phyloP scores from a whole-genome alignment of 2,113 vertebrate genomes.

The Gorilla gorilla region DNA sequence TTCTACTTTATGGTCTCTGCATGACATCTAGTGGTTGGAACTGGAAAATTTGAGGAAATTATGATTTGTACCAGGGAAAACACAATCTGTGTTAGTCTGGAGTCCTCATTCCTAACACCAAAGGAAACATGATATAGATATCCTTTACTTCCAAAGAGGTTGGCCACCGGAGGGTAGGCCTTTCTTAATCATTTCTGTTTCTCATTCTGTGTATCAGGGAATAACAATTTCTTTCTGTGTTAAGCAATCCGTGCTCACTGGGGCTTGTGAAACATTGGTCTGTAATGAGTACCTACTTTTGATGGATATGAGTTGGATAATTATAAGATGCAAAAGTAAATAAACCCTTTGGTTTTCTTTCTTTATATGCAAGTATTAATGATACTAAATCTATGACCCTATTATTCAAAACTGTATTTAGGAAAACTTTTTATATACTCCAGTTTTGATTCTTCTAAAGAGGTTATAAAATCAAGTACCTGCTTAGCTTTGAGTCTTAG shows the following conservation, averaged over 20 bases:
- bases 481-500: conserved; percentile 1
- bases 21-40: conserved; percentile 73
- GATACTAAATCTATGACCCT: not conserved
- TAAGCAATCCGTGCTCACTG: not conserved
- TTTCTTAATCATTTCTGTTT: conserved; percentile 18
- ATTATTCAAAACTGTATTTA: not conserved
- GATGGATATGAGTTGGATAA: not conserved
- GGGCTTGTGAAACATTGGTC: not conserved
- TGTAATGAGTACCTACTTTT: not conserved
- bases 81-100: not conserved
- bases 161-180: too few species aligned
- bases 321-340: conserved; percentile 7
- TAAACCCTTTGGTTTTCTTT: not conserved
- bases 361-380: too few species aligned
- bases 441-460: not conserved
- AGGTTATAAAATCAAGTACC: not conserved
- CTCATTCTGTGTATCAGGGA: not conserved
- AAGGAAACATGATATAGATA: not conserved
- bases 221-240: not conserved
- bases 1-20: conserved; percentile 45
- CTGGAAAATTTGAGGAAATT: conserved; percentile 45
- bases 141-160: not conserved
- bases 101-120: not conserved
- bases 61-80: not conserved
- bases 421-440: not conserved